phyloP scores from a whole-genome alignment of 2,113 vertebrate genomes.

The Dicaeum eximium region DNA sequence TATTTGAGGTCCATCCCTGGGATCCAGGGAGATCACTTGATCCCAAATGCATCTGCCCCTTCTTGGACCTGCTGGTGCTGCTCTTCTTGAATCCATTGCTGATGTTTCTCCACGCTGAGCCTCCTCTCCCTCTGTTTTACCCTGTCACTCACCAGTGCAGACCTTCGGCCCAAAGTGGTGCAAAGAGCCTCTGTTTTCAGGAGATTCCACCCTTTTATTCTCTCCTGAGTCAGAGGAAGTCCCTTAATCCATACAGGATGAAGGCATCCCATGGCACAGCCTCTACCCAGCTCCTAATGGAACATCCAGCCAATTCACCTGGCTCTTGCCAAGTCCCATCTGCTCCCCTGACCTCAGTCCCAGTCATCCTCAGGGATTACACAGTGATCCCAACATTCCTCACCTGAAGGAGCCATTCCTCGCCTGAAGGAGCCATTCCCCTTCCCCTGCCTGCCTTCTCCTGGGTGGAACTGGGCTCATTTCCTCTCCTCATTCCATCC shows the following conservation, averaged over 20 bases:
- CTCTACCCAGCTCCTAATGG: neutral
- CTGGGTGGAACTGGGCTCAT: neutral
- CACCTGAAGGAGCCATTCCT: neutral
- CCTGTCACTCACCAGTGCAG: neutral
- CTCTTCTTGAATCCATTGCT: neutral
- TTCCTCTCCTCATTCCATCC: neutral
- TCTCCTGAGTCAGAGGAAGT: neutral
- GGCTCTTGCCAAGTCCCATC: too few species aligned
- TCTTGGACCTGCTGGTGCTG: neutral
- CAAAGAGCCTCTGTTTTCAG: accelerated
- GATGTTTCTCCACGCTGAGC: neutral
- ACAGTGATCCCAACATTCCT: neutral
- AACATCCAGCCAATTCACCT: neutral
- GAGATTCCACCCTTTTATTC: neutral
- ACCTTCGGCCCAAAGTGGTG: neutral
- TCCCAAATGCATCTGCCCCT: neutral
- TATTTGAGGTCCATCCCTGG: neutral
- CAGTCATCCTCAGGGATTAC: neutral
- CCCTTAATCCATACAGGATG: neutral
- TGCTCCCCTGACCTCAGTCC: neutral
- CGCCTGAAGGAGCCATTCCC: neutral
- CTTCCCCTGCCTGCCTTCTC: neutral
- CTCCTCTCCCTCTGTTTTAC: neutral
- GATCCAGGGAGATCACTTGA: neutral
- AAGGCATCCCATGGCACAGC: neutral